Evolutionary conservation across 2,113 vertebrate genomes (phyloP).

Genomic region (Larimichthys crocea): DNA sequence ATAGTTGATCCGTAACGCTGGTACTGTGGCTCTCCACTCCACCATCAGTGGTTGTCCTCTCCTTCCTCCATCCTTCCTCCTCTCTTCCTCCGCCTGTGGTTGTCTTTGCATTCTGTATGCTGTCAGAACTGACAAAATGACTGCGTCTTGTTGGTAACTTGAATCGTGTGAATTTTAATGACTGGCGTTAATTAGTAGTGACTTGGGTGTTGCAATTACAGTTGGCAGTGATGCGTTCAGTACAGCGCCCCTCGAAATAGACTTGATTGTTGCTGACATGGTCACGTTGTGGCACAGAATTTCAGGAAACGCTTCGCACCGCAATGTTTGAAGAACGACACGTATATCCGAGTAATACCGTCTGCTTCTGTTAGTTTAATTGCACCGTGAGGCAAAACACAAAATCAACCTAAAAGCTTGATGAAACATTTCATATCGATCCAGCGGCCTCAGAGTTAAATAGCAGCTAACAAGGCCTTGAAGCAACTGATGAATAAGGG

Average conservation of each 20-base stretch:
- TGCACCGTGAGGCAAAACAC: background rate
- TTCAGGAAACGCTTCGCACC: background rate
- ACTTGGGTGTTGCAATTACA: constrained; percentile 38
- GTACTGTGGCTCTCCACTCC: background rate
- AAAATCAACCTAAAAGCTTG: background rate
- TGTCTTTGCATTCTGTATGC: constrained; percentile 12
- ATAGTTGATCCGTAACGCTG: constrained; percentile 44
- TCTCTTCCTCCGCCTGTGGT: too few relatives aligned
- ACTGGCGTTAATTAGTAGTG: constrained; percentile 34
- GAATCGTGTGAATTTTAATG: constrained; percentile 37
- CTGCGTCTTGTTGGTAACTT: constrained; percentile 24
- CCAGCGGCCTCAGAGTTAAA: background rate
- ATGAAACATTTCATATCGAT: constrained; percentile 5
- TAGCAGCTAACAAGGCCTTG: background rate
- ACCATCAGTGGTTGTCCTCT: background rate
- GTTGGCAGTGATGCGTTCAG: constrained; percentile 51
- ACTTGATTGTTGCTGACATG: constrained; percentile 13
- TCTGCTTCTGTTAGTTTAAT: background rate
- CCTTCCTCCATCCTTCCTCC: background rate
- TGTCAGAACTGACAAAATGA: constrained; percentile 40
- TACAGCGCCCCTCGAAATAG: background rate
- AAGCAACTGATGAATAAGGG: background rate
- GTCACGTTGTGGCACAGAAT: background rate
- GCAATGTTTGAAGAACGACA: background rate
- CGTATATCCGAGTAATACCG: background rate